Percentiles rank a stretch among this genome's conserved stretches.
Conservation (phyloP, 1,140 invertebrate genomes). For the Druon quercuslanigerum region DNA sequence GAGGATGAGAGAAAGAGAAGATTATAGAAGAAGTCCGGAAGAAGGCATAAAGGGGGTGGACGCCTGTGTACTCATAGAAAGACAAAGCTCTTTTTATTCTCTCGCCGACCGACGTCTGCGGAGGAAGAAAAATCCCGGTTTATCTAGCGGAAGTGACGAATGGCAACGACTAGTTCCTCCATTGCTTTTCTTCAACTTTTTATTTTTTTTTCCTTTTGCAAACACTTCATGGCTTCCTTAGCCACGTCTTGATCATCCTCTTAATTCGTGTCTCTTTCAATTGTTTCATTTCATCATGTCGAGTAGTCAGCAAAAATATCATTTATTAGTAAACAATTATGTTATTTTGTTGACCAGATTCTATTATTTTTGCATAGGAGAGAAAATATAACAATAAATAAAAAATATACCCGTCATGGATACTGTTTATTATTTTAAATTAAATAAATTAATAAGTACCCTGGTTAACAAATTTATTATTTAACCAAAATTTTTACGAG, state of each 20-base stretch:
- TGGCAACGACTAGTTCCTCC: slow-evolving; percentile 51
- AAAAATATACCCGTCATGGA: too few relatives aligned
- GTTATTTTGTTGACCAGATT: too few relatives aligned
- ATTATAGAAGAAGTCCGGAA: slow-evolving; percentile 39
- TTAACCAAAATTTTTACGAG: too few relatives aligned
- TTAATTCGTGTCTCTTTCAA: slow-evolving; percentile 14
- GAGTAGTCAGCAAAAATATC: too few relatives aligned
- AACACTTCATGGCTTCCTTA: background rate
- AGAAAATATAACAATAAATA: too few relatives aligned
- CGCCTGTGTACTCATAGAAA: slow-evolving; percentile 36
- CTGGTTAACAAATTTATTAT: too few relatives aligned
- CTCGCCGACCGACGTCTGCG: slow-evolving; percentile 36
- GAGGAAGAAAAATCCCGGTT: slow-evolving; percentile 57
- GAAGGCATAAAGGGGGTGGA: slow-evolving; percentile 43
- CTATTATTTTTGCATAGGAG: too few relatives aligned
- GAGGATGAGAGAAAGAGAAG: slow-evolving; percentile 21
- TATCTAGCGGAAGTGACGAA: slow-evolving; percentile 70
- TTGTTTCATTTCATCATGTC: background rate
- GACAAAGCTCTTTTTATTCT: slow-evolving; percentile 54
- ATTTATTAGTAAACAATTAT: too few relatives aligned
- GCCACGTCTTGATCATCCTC: slow-evolving; percentile 3
- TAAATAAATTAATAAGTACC: too few relatives aligned
- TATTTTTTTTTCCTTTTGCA: slow-evolving; percentile 14
- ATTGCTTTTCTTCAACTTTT: slow-evolving; percentile 41
- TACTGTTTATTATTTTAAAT: too few relatives aligned